Evolutionary conservation across 2,113 vertebrate species (phyloP).

Genomic region (Acanthisitta chloris): DNA sequence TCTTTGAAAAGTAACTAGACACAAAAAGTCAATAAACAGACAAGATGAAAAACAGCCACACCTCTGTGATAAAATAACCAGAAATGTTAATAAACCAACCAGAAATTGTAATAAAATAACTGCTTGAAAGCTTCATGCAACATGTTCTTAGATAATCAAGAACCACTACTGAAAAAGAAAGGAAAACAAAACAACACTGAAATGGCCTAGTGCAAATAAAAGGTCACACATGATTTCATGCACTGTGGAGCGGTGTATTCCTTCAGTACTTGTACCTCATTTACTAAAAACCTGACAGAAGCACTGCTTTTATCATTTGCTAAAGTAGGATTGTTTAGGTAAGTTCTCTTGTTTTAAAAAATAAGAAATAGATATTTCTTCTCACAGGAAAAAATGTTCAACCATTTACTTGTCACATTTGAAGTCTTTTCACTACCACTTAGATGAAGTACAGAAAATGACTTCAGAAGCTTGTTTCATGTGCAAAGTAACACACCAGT

Average conservation of each 20-base stretch:
- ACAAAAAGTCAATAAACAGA: constrained; percentile 50
- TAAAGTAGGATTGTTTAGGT: constrained; percentile 51
- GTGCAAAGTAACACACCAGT: constrained; percentile 60
- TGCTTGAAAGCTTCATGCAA: constrained; percentile 42
- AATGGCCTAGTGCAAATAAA: constrained; percentile 44
- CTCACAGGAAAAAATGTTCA: constrained; percentile 69
- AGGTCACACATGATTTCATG: constrained; percentile 54
- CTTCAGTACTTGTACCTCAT: constrained; percentile 66
- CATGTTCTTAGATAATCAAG: constrained; percentile 11
- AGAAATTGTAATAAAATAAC: constrained; percentile 18
- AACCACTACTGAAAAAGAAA: constrained; percentile 31
- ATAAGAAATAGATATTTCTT: constrained; percentile 13
- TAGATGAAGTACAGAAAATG: constrained; percentile 70
- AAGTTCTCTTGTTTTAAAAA: constrained; percentile 56
- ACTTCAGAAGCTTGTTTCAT: constrained; percentile 72
- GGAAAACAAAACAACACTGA: constrained; percentile 32
- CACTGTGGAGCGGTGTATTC: constrained; percentile 52
- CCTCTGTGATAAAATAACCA: background rate
- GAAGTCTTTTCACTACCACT: constrained; percentile 71
- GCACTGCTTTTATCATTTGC: constrained; percentile 67
- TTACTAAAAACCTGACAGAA: constrained; percentile 77
- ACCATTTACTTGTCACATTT: constrained; percentile 69
- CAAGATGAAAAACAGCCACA: background rate
- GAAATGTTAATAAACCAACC: constrained; percentile 18
- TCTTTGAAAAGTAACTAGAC: constrained; percentile 26